phyloP scores from a whole-genome alignment of 1,140 invertebrate species.

The Zaprionus inermis region DNA sequence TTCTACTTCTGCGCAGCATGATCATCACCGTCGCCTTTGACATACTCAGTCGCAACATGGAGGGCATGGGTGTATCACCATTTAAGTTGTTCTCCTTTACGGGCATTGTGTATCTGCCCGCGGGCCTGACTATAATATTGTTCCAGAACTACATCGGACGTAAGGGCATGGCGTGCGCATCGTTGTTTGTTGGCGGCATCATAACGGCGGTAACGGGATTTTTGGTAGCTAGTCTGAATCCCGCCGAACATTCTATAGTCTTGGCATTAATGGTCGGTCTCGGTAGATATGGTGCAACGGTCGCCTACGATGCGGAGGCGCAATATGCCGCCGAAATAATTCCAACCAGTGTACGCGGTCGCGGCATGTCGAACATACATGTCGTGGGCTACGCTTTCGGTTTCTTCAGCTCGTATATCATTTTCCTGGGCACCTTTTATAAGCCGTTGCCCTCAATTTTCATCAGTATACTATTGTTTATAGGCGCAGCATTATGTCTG shows the following conservation, averaged over 20 bases:
- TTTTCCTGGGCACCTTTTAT: conserved; percentile 84
- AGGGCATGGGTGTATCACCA: conserved; percentile 86
- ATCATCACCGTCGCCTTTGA: conserved; percentile 87
- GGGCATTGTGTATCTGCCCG: conserved; percentile 85
- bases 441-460: conserved; percentile 86
- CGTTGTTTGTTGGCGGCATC: conserved; percentile 85
- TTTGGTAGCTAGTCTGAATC: conserved; percentile 72
- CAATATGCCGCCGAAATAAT: conserved; percentile 88
- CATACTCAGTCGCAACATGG: conserved; percentile 86
- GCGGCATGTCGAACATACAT: conserved; percentile 86
- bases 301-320: conserved; percentile 87
- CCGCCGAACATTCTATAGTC: conserved; percentile 51
- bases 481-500: conserved; percentile 86
- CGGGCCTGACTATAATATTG: conserved; percentile 85
- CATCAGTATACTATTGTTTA: conserved; percentile 85
- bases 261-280: conserved; percentile 84
- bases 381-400: conserved; percentile 85
- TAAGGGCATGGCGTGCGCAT: conserved; percentile 86
- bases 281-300: conserved; percentile 86
- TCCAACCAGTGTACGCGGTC: conserved; percentile 87
- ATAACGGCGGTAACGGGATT: conserved; percentile 84
- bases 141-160: conserved; percentile 86
- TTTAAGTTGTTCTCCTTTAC: conserved; percentile 86
- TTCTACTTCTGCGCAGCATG: conserved; percentile 83
- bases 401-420: conserved; percentile 78